phyloP scores from a whole-genome alignment of 2,113 vertebrate genomes.

The Forbesichthys agassizii region DNA sequence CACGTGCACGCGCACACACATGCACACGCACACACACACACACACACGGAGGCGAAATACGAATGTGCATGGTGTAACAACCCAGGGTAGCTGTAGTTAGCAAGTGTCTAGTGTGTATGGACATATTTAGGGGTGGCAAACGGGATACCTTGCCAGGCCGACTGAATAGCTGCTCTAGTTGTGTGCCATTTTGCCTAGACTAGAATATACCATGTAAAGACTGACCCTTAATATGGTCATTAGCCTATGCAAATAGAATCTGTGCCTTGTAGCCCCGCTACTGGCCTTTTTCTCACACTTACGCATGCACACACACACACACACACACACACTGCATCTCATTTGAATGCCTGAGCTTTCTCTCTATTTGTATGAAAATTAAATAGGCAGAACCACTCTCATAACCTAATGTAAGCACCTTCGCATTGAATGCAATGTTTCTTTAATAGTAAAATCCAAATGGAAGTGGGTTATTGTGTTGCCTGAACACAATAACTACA shows the following conservation, averaged over 20 bases:
- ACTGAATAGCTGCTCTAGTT: not conserved
- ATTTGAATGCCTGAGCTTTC: slow-evolving; percentile 6
- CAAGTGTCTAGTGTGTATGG: not conserved
- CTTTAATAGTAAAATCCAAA: slow-evolving; percentile 9
- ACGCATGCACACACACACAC: not conserved
- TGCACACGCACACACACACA: slow-evolving; percentile 10
- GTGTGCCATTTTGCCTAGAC: slow-evolving; percentile 21
- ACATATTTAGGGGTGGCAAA: not conserved
- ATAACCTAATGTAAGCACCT: not conserved
- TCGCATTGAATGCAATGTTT: slow-evolving; percentile 6
- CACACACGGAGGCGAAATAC: not conserved
- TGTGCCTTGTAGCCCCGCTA: slow-evolving; percentile 34
- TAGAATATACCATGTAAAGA: slow-evolving; percentile 18
- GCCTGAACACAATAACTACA: not conserved
- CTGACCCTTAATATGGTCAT: slow-evolving; percentile 48
- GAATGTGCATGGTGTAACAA: not conserved
- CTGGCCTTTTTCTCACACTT: slow-evolving; percentile 28
- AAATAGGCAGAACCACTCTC: slow-evolving; percentile 24
- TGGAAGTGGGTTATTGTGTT: slow-evolving; percentile 26
- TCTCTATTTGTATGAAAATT: slow-evolving; percentile 35
- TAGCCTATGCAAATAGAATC: slow-evolving; percentile 65
- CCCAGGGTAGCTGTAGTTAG: not conserved
- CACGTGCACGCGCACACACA: slow-evolving; percentile 9
- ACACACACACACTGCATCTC: slow-evolving; percentile 11
- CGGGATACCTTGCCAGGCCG: too few species aligned